Evolutionary conservation across 2,888 invertebrate genomes (phyloP).

Genomic region (Disparrhopalites patrizii): DNA sequence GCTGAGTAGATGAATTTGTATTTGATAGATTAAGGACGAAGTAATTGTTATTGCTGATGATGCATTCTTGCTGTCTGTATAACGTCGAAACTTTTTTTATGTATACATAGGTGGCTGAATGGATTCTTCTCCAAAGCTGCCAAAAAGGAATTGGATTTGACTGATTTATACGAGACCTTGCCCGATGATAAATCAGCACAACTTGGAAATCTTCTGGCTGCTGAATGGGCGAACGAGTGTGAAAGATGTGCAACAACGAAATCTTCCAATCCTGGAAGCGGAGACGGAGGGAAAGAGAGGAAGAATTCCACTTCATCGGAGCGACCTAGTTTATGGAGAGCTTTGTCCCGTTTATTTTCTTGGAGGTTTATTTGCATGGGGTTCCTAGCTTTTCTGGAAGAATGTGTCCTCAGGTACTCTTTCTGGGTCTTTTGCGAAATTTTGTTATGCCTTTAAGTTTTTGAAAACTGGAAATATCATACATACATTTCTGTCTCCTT

Average conservation of each 20-base stretch:
- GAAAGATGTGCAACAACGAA: conserved; percentile 17
- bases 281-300: conserved; percentile 14
- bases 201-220: conserved; percentile 63
- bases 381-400: conserved; percentile 52
- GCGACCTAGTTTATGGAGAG: conserved; percentile 51
- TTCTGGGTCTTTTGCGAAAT: neutral
- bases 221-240: conserved; percentile 39
- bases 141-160: conserved; percentile 64
- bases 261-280: conserved; percentile 1
- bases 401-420: conserved; percentile 43
- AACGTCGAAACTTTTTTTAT: neutral
- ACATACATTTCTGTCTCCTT: too few relatives aligned
- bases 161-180: conserved; percentile 70
- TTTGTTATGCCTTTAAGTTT: neutral
- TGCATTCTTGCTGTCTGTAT: neutral
- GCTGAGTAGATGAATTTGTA: neutral
- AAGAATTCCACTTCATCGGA: conserved; percentile 24
- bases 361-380: conserved; percentile 51
- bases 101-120: conserved; percentile 64
- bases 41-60: neutral
- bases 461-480: too few relatives aligned
- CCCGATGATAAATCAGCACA: conserved; percentile 64
- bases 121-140: conserved; percentile 72
- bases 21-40: neutral
- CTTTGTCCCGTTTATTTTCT: conserved; percentile 51